Percentiles rank a stretch among this genome's conserved stretches.
phyloP scores from a whole-genome alignment of 2,888 invertebrate species.

The Epinotia demarniana region DNA sequence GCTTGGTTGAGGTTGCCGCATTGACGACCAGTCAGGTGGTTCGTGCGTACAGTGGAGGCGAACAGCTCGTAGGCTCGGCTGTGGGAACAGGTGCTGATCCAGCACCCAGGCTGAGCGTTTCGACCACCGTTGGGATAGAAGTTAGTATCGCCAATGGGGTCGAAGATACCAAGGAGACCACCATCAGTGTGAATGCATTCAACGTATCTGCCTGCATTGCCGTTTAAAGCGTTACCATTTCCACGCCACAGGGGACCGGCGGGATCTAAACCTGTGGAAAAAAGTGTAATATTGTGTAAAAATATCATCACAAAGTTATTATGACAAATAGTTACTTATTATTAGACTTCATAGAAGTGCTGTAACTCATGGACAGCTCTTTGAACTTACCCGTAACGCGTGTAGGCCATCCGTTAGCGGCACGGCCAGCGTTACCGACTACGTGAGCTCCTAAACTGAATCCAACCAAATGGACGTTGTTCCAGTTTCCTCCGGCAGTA shows the following conservation, averaged over 20 bases:
- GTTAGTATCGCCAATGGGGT: slow-evolving; percentile 49
- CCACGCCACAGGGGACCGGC: slow-evolving; percentile 51
- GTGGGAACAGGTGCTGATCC: slow-evolving; percentile 50
- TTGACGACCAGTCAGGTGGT: slow-evolving; percentile 47
- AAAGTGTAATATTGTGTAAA: no score
- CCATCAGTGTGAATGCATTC: slow-evolving; percentile 53
- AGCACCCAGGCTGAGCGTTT: slow-evolving; percentile 51
- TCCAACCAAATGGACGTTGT: slow-evolving; percentile 71
- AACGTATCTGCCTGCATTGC: slow-evolving; percentile 48
- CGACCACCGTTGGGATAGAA: slow-evolving; percentile 53
- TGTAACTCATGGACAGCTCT: neutral
- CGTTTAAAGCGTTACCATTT: slow-evolving; percentile 44
- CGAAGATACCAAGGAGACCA: slow-evolving; percentile 49
- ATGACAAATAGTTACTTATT: neutral
- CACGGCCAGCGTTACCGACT: slow-evolving; percentile 69
- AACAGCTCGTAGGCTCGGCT: slow-evolving; percentile 46
- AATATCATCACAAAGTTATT: neutral
- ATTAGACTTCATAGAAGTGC: neutral
- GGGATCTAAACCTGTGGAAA: slow-evolving; percentile 53
- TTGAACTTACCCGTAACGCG: slow-evolving; percentile 66
- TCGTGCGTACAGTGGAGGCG: slow-evolving; percentile 47
- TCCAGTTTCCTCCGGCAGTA: slow-evolving; percentile 67
- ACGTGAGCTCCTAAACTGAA: slow-evolving; percentile 76
- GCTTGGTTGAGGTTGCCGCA: slow-evolving; percentile 47
- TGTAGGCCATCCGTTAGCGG: slow-evolving; percentile 49